Percentiles rank a stretch among this genome's conserved stretches.
Evolutionary conservation across 2,888 invertebrate genomes (phyloP).

Genomic region (Rotaria socialis): DNA sequence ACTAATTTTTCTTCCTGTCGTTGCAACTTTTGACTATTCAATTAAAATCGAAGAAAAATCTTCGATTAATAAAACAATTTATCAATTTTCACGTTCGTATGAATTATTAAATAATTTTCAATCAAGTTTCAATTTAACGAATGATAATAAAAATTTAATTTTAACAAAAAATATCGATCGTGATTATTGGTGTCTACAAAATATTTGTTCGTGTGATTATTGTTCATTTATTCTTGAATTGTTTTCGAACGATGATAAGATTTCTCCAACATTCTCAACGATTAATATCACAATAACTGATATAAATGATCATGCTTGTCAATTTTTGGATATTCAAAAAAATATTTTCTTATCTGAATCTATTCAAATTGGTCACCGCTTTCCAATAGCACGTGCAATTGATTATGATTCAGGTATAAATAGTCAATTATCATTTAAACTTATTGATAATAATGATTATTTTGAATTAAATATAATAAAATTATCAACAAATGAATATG

Average conservation of each 20-base stretch:
- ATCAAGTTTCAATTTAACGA: not conserved
- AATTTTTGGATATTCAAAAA: slow-evolving; percentile 11
- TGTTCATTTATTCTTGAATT: slow-evolving; percentile 16
- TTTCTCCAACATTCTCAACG: not conserved
- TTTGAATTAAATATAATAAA: not conserved
- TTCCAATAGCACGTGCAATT: slow-evolving; percentile 13
- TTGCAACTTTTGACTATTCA: not conserved
- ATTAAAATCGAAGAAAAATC: not conserved
- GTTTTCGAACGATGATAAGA: not conserved
- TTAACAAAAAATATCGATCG: not conserved
- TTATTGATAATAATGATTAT: not conserved
- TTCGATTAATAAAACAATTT: not conserved
- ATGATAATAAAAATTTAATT: not conserved
- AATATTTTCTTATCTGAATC: not conserved
- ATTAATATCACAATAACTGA: slow-evolving; percentile 11
- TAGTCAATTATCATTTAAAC: slow-evolving; percentile 15
- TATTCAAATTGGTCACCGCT: slow-evolving; percentile 8
- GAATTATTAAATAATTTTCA: slow-evolving; percentile 32
- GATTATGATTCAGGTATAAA: not conserved
- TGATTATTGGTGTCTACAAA: slow-evolving; percentile 20
- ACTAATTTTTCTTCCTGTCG: not conserved
- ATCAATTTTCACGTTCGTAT: not conserved
- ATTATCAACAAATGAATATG: slow-evolving; percentile 25
- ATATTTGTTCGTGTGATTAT: not conserved
- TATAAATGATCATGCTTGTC: slow-evolving; percentile 16